Evolutionary conservation across 2,888 invertebrate genomes (phyloP).

Genomic region (Lepidochrysops patricia): DNA sequence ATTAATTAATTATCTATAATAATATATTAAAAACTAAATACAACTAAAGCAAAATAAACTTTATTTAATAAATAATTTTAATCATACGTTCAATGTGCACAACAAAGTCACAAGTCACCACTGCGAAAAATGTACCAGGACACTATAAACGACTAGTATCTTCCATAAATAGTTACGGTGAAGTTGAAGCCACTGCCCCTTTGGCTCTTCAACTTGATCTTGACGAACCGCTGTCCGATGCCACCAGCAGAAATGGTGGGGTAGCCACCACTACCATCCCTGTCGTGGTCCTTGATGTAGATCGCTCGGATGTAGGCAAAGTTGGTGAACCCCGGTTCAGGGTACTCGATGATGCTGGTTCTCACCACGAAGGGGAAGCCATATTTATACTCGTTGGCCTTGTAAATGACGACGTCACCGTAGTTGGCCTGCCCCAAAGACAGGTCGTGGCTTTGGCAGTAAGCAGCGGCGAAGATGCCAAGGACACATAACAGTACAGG

Average conservation of each 20-base stretch:
- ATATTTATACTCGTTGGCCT: constrained; percentile 49
- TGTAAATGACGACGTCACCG: constrained; percentile 52
- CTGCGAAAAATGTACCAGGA: constrained; percentile 25
- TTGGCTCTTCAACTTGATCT: constrained; percentile 61
- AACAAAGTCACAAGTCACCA: background rate
- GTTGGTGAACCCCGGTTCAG: constrained; percentile 47
- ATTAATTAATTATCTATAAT: no score
- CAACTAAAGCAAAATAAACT: background rate
- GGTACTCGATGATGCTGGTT: constrained; percentile 47
- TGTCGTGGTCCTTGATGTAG: constrained; percentile 47
- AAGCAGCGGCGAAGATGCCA: constrained; percentile 37
- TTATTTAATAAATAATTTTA: background rate
- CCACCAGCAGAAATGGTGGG: constrained; percentile 55
- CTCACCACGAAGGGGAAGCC: constrained; percentile 54
- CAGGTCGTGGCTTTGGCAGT: constrained; percentile 54
- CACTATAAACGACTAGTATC: constrained; percentile 36
- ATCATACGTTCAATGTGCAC: background rate
- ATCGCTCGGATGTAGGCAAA: constrained; percentile 53
- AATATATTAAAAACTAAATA: no score
- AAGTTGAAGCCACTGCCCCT: constrained; percentile 55
- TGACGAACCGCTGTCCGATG: constrained; percentile 54
- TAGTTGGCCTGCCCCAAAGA: constrained; percentile 44
- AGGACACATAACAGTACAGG: constrained; percentile 35
- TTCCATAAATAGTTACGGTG: constrained; percentile 58
- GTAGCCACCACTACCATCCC: constrained; percentile 53